Conservation (phyloP, 1,140 invertebrate species). For the Riptortus pedestris region DNA sequence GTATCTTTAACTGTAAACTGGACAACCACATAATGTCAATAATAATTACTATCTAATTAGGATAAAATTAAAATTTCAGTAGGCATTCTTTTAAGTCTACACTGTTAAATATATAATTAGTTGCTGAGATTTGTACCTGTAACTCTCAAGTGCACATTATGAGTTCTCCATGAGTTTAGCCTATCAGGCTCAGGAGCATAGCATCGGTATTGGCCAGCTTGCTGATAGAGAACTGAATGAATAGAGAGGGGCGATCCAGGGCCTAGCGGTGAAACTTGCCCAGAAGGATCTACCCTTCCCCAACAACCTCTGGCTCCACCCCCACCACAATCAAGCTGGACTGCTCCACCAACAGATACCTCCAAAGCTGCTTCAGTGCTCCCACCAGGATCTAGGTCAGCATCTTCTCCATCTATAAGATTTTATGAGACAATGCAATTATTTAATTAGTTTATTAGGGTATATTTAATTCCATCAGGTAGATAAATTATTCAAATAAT, state of each 20-base stretch:
- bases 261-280: slow-evolving; percentile 39
- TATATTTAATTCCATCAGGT: too few relatives aligned
- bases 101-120: too few relatives aligned
- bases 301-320: slow-evolving; percentile 48
- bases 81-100: too few relatives aligned
- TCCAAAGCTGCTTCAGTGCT: slow-evolving; percentile 44
- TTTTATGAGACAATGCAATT: background rate
- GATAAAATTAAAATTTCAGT: too few relatives aligned
- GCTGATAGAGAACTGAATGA: slow-evolving; percentile 62
- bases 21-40: too few relatives aligned
- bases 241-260: slow-evolving; percentile 48
- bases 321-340: slow-evolving; percentile 70
- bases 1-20: too few relatives aligned
- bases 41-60: too few relatives aligned
- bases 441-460: background rate
- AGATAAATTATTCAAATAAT: too few relatives aligned
- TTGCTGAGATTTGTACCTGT: slow-evolving; percentile 43
- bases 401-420: slow-evolving; percentile 44
- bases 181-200: slow-evolving; percentile 49
- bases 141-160: slow-evolving; percentile 44
- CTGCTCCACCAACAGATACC: slow-evolving; percentile 69
- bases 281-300: slow-evolving; percentile 35
- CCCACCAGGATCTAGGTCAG: slow-evolving; percentile 40
- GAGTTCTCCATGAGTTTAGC: slow-evolving; percentile 42
- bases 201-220: slow-evolving; percentile 64